Base-by-base conservation (phyloP, 1,140 invertebrate genomes). In the Drosophila suzukii region DNA sequence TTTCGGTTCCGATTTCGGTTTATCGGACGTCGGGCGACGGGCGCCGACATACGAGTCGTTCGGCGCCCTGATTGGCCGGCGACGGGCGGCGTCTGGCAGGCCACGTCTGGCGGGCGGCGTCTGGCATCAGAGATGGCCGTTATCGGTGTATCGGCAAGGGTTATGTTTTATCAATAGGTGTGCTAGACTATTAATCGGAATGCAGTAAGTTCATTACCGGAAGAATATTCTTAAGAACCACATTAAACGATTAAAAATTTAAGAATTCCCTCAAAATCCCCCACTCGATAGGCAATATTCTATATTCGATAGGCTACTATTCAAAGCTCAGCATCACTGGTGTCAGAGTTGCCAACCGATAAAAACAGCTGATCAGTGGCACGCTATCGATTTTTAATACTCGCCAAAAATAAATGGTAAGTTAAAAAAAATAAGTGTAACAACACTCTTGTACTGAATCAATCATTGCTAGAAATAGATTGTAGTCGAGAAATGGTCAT, bases 31-130 rank as follows among this genome's bases (percentile, higher is more conserved):
- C 55, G 70, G 32, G 32, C 50, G 50, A 57, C 59, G 12, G 41
- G 34, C 58, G 54, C 60, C 60, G 54, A 62, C 60, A 62, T 4
- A 46, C 62, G 24, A 81, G 44, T 63, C 51, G 54, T 20, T 10
- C 54, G 51, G n/a, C 12, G 1, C 44, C 8, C 57, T 73, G 57
- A 88, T 88, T 88, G 83, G 83, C 24, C 50, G 34, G n/a, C 6
- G 0, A 8, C 15, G 34, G 83, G 84, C 49, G 36, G 80, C 80
- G 53, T 88, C 79, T 88, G 83, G 63, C 83, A 88, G 76, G 84
- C 60, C 15, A 72, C 79, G 70, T 79, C 66, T 86, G 83, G 79
- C 83, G 68, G 76, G 53, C 38, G 36, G 72, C 84, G 34, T 88
- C 84, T 88, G 83, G 83, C 83, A 83, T 0, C 60, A 68, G 83